These are phyloP conservation scores for Crocodylus rhombifer DNA, from an alignment of 2,797 vertebrate species.

Conservation along the genomic window DNA sequence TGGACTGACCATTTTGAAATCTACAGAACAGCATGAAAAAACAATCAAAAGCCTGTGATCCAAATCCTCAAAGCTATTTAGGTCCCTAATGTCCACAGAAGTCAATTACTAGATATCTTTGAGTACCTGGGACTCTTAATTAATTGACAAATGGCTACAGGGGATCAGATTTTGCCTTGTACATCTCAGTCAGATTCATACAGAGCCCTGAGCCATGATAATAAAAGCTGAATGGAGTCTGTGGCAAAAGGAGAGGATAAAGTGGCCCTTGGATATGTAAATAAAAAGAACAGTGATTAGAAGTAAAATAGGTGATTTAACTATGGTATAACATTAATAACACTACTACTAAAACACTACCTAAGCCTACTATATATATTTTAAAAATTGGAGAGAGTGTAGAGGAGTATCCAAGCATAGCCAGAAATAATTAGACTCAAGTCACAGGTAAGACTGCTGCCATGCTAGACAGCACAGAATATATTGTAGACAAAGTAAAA, in stretches of 20 bases:
- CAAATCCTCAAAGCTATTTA: not conserved
- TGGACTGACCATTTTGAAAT: not conserved
- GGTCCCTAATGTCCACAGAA: not conserved
- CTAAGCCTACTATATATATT: not conserved
- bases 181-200: not conserved
- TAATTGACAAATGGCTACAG: not conserved
- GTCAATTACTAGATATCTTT: not conserved
- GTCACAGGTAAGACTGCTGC: no score
- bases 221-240: not conserved
- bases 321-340: not conserved
- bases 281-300: not conserved
- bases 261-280: not conserved
- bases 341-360: not conserved
- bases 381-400: not conserved
- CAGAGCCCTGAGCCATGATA: not conserved
- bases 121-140: not conserved
- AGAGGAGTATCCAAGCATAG: not conserved
- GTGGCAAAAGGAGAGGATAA: not conserved
- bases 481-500: no score
- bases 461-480: no score
- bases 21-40: not conserved
- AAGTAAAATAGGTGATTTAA: not conserved
- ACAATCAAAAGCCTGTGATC: not conserved
- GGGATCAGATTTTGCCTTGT: not conserved
- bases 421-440: no score